Conservation (phyloP, 2,888 invertebrate genomes). For the Matsumyia berberina region DNA sequence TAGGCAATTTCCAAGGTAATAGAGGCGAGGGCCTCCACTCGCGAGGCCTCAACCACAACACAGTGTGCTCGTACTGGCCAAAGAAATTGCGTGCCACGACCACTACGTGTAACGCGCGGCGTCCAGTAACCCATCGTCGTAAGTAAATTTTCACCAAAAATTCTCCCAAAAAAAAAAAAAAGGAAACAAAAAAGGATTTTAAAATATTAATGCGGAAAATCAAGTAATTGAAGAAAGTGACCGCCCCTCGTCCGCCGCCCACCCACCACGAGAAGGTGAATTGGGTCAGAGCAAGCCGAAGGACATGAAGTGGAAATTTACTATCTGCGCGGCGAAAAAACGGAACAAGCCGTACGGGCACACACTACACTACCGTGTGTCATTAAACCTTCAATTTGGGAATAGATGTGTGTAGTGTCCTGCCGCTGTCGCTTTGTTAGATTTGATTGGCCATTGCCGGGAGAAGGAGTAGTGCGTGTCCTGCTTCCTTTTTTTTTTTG, state of each 20-base stretch:
- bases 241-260: not conserved
- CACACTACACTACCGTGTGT: slow-evolving; percentile 10
- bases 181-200: slow-evolving; percentile 33
- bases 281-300: slow-evolving; percentile 53
- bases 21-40: not conserved
- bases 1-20: slow-evolving; percentile 25
- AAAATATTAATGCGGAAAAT: slow-evolving; percentile 62
- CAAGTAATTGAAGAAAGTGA: slow-evolving; percentile 60
- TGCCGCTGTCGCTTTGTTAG: slow-evolving; percentile 44
- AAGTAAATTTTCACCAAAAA: slow-evolving; percentile 45
- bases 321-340: slow-evolving; percentile 67
- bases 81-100: slow-evolving; percentile 50
- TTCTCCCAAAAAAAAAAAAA: slow-evolving; percentile 18
- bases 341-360: not conserved
- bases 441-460: slow-evolving; percentile 54
- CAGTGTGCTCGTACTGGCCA: not conserved
- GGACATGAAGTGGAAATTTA: slow-evolving; percentile 36
- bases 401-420: slow-evolving; percentile 28
- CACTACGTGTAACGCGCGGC: slow-evolving; percentile 24
- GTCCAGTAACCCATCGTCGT: slow-evolving; percentile 16
- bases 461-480: slow-evolving; percentile 56
- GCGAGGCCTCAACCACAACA: slow-evolving; percentile 1
- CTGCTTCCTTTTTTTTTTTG: slow-evolving; percentile 41
- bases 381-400: slow-evolving; percentile 61
- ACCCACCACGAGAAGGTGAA: not conserved